Evolutionary conservation across 92 coral and sea anemone species (phyloP), one percentile per base, ranked within the genome.

Genomic region (Palythoa grandis): DNA sequence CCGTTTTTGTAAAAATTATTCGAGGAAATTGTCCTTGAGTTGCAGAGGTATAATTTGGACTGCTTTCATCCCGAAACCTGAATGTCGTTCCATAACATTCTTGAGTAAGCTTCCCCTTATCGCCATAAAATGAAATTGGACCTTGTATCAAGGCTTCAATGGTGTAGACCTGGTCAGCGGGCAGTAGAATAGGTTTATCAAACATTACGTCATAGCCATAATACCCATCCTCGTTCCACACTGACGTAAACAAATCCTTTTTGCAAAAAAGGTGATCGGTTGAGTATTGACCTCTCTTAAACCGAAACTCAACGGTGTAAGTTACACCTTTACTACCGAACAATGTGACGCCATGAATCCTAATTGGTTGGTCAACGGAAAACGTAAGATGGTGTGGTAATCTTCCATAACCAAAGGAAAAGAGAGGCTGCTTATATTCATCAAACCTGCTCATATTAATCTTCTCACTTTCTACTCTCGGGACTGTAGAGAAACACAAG

Each of bases 71-170:
- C 60, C n/a, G 72, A 74, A 88, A 88, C 65, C 38, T 61, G 75
- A 88, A 88, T 61, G 25, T 73, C 8, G 82, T 87, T 37, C 90
- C 90, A 10, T 69, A 56, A 50, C 77, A 85, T 37, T 65, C 68
- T 20, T 70, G 77, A 19, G 86, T 38, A 3, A 39, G 0, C 17
- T 43, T 53, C 11, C 92, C 94, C 17, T 68, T 35, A n/a, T 11
- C 16, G 40, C 90, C 92, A 7, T 75, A 63, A 52, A 52, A 50
- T 38, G 83, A 67, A 20, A 11, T 23, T 11, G 92, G 89, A 1
- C 92, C 92, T 29, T 29, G 35, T 29, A 29, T 29, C 35, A 29
- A 29, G 35, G 35, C 35, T 29, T 29, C 35, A 29, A 11, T 75
- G 43, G 90, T 88, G 76, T 83, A 90, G 16, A 88, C 89, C 70